These are phyloP conservation scores for Equus quagga DNA, from an alignment of 2,113 vertebrate genomes.

Conservation along the genomic window DNA sequence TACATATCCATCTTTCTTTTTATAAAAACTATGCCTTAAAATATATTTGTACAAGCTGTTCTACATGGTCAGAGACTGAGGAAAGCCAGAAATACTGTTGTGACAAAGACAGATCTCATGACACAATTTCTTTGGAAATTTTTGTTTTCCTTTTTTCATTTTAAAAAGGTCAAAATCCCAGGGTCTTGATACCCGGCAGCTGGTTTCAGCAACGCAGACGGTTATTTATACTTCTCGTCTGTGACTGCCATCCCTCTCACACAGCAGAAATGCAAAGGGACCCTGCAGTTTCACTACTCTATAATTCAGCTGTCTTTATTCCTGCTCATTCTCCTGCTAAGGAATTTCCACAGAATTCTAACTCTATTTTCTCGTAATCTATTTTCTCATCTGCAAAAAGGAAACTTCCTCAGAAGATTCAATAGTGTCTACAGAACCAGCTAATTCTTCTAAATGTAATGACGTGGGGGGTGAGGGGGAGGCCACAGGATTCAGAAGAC, in stretches of 20 bases:
- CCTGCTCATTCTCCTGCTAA: neutral
- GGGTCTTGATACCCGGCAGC: constrained; percentile 49
- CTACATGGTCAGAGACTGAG: neutral
- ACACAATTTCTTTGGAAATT: constrained; percentile 46
- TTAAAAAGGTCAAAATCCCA: constrained; percentile 72
- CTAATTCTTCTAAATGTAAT: neutral
- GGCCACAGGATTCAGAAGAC: neutral
- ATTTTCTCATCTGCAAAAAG: constrained; percentile 16
- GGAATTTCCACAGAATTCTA: neutral
- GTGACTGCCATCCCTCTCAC: neutral
- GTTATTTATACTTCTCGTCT: constrained; percentile 45
- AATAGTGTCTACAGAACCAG: neutral
- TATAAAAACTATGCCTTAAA: constrained; percentile 43
- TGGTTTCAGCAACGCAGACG: neutral
- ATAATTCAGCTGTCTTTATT: neutral
- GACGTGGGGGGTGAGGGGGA: no score
- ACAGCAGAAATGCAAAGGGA: neutral
- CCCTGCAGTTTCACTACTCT: neutral
- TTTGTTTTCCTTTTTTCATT: constrained; percentile 47
- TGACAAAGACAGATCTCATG: constrained; percentile 57
- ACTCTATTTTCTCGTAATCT: neutral
- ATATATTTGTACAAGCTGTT: constrained; percentile 56
- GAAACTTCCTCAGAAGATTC: constrained; percentile 4
- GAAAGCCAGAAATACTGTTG: constrained; percentile 66
- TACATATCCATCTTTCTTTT: constrained; percentile 36